Conservation (phyloP, 2,113 vertebrate genomes). For the Puntigrus tetrazona region DNA sequence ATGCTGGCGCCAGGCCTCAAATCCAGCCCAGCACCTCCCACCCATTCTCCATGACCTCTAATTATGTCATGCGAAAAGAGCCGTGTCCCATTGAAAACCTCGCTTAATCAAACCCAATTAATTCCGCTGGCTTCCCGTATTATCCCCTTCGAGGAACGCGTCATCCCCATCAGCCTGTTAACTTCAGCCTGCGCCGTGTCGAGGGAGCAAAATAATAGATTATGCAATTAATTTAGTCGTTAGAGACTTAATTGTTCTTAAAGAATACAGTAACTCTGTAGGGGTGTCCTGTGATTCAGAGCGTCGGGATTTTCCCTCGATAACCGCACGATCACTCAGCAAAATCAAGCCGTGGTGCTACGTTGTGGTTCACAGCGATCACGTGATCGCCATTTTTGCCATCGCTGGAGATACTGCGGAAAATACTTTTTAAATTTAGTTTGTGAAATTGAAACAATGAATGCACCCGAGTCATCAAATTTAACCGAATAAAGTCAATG, state of each 20-base stretch:
- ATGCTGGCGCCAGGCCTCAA: slow-evolving; percentile 77
- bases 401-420: no score
- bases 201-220: slow-evolving; percentile 72
- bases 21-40: slow-evolving; percentile 49
- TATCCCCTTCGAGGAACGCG: slow-evolving; percentile 72
- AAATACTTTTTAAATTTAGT: background rate
- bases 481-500: background rate
- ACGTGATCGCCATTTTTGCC: background rate
- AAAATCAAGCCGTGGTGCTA: background rate
- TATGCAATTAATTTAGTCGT: slow-evolving; percentile 80
- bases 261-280: slow-evolving; percentile 66
- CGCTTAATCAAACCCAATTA: slow-evolving; percentile 85
- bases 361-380: background rate
- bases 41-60: slow-evolving; percentile 72
- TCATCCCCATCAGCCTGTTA: slow-evolving; percentile 77
- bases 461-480: background rate
- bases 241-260: slow-evolving; percentile 74
- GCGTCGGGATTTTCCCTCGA: slow-evolving; percentile 3
- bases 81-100: slow-evolving; percentile 82
- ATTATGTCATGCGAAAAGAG: slow-evolving; percentile 83
- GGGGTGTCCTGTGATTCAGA: slow-evolving; percentile 51
- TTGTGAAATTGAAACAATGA: background rate
- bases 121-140: slow-evolving; percentile 85
- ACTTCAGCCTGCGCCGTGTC: slow-evolving; percentile 70
- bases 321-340: slow-evolving; percentile 31